Base-by-base conservation (phyloP, 2,113 vertebrate genomes). In the Cavia aperea region DNA sequence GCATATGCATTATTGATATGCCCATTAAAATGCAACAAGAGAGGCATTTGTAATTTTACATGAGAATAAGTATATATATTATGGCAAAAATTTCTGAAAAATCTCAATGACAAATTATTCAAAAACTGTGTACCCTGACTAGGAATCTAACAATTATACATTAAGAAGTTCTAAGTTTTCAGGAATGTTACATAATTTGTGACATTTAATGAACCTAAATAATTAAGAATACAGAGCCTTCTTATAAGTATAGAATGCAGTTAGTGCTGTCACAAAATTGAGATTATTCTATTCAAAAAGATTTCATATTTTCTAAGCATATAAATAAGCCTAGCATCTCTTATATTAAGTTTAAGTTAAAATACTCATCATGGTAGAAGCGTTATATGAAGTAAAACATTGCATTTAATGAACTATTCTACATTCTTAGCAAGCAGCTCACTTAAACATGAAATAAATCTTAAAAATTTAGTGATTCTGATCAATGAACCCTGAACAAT, bases 271-370 rank as follows among this genome's bases (percentile, higher is more conserved):
- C 14, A 58, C 81, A n/a, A n/a, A 89, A 81, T 89, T 49, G 63
- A 91, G 63, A 26, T 63, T 65, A 77, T 94, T 92, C 51, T 86
- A 51, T 36, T 33, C 81, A 66, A 31, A 81, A 66, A 94, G 33
- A 87, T 29, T 88, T 90, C 43, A 16, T 77, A 33, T 84, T 92
- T 78, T 90, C 43, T 86, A 92, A 90, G 36, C 66, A 73, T 78
- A 66, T 75, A 84, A 81, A 87, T n/a, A 86, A 65, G 73, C 66
- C 36, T 81, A 54, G 83, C 15, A 81, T 9, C 9, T 2, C 18
- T 94, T 93, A 81, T 36, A n/a, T 68, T 93, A 23, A 89, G 19
- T 70, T 54, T 60, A 89, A 91, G 70, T 92, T 68, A 88, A 56
- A 93, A 58, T 87, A 36, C 54, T 91, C 89, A 31, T 85, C 21